A percentile compares a stretch with the other conserved stretches of the same genome.
These are phyloP conservation scores for Episyrphus balteatus DNA, from an alignment of 1,140 invertebrate species.

Conservation along the genomic window DNA sequence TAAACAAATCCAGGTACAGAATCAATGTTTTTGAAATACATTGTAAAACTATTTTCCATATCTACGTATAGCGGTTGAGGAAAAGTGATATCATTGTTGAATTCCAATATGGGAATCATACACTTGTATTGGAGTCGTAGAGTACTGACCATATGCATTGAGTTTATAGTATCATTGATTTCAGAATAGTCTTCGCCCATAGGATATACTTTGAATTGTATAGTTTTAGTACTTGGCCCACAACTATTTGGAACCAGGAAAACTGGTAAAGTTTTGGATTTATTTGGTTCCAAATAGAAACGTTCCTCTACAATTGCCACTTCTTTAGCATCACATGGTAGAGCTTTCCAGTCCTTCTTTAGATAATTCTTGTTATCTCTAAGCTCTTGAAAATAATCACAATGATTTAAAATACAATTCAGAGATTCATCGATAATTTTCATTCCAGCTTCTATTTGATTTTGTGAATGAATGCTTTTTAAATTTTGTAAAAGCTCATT, in stretches of 20 bases:
- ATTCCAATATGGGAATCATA: conserved; percentile 16
- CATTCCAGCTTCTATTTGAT: conserved; percentile 24
- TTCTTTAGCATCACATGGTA: conserved; percentile 24
- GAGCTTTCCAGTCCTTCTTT: conserved; percentile 30
- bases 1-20: conserved; percentile 20
- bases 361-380: conserved; percentile 23
- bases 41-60: conserved; percentile 20
- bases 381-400: conserved; percentile 19
- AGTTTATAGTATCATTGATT: neutral
- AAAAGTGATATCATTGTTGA: conserved; percentile 14
- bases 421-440: conserved; percentile 21
- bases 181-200: conserved; percentile 7
- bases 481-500: too few species aligned
- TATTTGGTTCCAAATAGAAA: conserved; percentile 25
- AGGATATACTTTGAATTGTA: neutral
- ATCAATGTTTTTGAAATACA: conserved; percentile 17
- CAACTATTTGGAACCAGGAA: conserved; percentile 22
- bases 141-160: conserved; percentile 13
- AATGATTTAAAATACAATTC: conserved; percentile 10
- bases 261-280: conserved; percentile 21
- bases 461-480: too few species aligned
- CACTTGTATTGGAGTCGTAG: conserved; percentile 29
- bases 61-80: conserved; percentile 17
- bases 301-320: conserved; percentile 26
- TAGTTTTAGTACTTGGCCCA: conserved; percentile 4